A percentile compares a stretch with the other conserved stretches of the same genome.
phyloP scores from a whole-genome alignment of 2,797 vertebrate species.

The Acrossocheilus wenchowensis region DNA sequence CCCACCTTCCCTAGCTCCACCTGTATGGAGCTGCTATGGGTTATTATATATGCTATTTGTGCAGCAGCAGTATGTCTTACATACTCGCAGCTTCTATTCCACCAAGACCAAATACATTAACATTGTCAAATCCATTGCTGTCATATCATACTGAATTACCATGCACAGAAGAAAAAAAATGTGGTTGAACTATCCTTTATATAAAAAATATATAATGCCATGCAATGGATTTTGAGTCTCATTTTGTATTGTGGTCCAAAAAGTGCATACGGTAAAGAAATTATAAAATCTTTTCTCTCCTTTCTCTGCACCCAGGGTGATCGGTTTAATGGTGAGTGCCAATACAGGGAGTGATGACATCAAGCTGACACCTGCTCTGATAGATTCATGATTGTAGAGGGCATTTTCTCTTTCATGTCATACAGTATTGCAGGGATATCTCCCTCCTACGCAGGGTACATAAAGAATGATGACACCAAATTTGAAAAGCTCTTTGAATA shows the following conservation, averaged over 20 bases:
- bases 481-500: conserved; percentile 51
- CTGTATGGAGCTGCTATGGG: not conserved
- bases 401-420: conserved; percentile 42
- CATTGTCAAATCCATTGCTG: too few species aligned
- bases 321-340: not conserved
- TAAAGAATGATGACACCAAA: conserved; percentile 46
- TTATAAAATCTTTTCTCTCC: not conserved
- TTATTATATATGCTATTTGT: not conserved
- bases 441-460: conserved; percentile 18
- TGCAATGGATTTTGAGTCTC: not conserved
- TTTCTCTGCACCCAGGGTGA: conserved; percentile 4
- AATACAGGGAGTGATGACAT: conserved; percentile 24
- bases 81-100: not conserved
- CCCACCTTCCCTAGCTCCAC: not conserved
- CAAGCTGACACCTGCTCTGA: conserved; percentile 19
- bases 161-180: too few species aligned
- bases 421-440: conserved; percentile 38
- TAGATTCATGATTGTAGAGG: not conserved
- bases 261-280: not conserved
- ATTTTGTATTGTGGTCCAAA: not conserved
- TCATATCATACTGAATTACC: too few species aligned
- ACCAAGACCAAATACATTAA: too few species aligned
- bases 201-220: not conserved
- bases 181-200: not conserved
- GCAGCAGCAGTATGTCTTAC: not conserved